Evolutionary conservation across 2,113 vertebrate species (phyloP), one percentile per base, ranked within the genome.

Genomic region (Urocolius indicus): DNA sequence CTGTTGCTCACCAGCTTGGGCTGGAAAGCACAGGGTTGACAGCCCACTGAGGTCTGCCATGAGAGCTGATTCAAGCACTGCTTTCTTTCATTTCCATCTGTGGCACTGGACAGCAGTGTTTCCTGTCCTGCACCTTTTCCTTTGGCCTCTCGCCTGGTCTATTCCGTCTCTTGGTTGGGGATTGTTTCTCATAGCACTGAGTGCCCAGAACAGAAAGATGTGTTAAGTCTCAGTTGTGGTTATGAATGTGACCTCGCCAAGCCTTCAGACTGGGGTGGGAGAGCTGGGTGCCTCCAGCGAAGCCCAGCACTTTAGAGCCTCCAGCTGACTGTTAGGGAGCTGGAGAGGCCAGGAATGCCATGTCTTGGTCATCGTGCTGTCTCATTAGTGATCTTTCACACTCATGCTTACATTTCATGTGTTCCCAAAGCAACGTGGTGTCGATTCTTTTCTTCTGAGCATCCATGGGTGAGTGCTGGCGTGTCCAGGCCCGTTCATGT

Each of bases 121-220:
- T 16, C 58, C 51, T 10, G 32, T 62, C 32, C 65, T 4, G 22
- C 34, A 8, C 41, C 30, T 20, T 51, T 1, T 2, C 19, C 20
- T 55, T 27, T 54, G 55, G 43, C 45, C 23, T 10, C 19, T 16
- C 4, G 7, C 55, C 45, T 6, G 36, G 14, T 21, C 45, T 7
- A 0, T 29, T 2, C 1, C 5, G 4, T 43, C 48, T 46, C 51
- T 5, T 34, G 51, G 65, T 36, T 68, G 77, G 46, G 57, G 34
- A 4, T 10, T 13, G 29, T 9, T 46, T 19, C 23, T 77, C 19
- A 1, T 13, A 14, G 24, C 1, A 1, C 3, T 16, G n/a, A 14
- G 16, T 5, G 32, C 14, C 51, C 10, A 10, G 55, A 81, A 52
- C 76, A 63, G 63, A 38, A 32, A 20, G 43, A 13, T n/a, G 68